Base-by-base conservation (phyloP, 2,888 invertebrate species). In the Platynereis dumerilii region DNA sequence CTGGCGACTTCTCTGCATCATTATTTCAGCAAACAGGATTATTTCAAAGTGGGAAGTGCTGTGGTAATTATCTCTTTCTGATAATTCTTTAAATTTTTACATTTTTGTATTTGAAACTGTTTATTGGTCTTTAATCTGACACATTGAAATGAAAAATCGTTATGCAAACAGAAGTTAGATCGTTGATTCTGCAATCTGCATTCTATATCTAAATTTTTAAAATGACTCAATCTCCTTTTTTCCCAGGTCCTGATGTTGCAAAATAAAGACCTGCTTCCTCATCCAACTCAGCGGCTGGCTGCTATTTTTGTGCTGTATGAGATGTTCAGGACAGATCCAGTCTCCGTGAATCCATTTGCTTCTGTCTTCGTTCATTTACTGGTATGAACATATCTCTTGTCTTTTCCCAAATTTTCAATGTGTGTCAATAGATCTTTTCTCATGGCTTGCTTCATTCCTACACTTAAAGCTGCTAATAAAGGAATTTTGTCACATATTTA, bases 1-100 rank as follows among this genome's bases (percentile, higher is more conserved):
- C 87, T 94, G 75, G 90, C 91, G 60, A 87, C 88, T 73, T 91
- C 91, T 78, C 87, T 93, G 52, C 91, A 91, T 79, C 92, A 91
- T 80, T 89, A 89, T 74, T 93, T 94, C 82, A 88, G 89, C 26
- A 90, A 90, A 81, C 88, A 89, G 60, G 92, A 93, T 76, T 90
- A 90, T 81, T 93, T 92, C 79, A 92, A 92, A 85, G 86, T 80
- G 67, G 85, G 84, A 59, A 78, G 75, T 61, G 78, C 81, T 34
- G 67, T 85, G 73, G 81, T 80, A 74, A 72, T 76, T 69, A 29
- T n/a, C 15, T 20, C 17, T 17, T 42, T 26, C 5, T 48, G 17
- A 5, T 48, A n/a, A 20, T 34, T 34, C 12, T 12, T 39, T 24
- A 7, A 20, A 59, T 15, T 56, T 56, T 56, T 56, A 20, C 20